These are phyloP conservation scores for Molothrus ater DNA, from an alignment of 2,797 vertebrate genomes.

Conservation along the genomic window DNA sequence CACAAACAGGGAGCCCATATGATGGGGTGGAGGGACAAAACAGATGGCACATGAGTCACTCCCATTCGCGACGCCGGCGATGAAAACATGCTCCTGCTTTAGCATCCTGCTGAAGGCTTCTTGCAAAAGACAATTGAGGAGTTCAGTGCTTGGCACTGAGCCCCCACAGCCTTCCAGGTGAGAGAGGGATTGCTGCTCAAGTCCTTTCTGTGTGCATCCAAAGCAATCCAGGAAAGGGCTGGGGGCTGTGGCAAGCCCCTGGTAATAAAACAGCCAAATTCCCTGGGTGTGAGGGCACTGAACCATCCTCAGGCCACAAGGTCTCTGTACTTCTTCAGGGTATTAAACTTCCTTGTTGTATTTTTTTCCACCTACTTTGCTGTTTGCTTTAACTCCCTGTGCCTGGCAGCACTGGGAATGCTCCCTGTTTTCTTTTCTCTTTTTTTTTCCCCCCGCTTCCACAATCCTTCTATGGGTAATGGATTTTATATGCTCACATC, in stretches of 20 bases:
- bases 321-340: background rate
- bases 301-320: background rate
- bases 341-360: background rate
- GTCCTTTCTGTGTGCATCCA: background rate
- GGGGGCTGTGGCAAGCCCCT: background rate
- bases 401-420: background rate
- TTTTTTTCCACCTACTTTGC: slow-evolving; percentile 19
- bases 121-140: slow-evolving; percentile 38
- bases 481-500: slow-evolving; percentile 55
- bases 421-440: background rate
- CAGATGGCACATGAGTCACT: slow-evolving; percentile 66
- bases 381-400: slow-evolving; percentile 50
- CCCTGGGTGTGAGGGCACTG: background rate
- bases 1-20: slow-evolving; percentile 38
- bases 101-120: slow-evolving; percentile 49
- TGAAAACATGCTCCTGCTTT: slow-evolving; percentile 53
- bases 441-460: fast-evolving
- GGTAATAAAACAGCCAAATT: background rate
- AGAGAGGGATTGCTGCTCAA: background rate
- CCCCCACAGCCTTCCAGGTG: slow-evolving; percentile 32
- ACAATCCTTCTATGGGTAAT: background rate
- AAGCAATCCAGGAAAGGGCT: background rate
- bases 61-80: slow-evolving; percentile 33
- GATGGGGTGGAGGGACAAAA: slow-evolving; percentile 50
- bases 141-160: slow-evolving; percentile 14